A percentile compares a stretch with the other conserved stretches of the same genome.
phyloP scores from a whole-genome alignment of 2,888 invertebrate species.

The Acleris literana region DNA sequence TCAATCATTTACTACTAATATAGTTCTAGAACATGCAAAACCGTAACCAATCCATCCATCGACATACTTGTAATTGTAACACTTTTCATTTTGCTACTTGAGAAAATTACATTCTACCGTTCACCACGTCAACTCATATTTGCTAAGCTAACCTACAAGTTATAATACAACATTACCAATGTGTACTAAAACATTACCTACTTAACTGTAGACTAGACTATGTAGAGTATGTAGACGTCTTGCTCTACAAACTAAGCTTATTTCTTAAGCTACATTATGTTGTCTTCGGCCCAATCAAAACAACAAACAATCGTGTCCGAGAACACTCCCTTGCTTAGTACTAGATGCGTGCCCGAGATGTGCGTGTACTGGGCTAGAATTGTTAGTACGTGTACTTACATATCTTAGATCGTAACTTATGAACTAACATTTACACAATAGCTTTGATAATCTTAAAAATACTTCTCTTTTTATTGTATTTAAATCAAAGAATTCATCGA shows the following conservation, averaged over 20 bases:
- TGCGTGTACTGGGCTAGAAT: constrained; percentile 16
- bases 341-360: constrained; percentile 16
- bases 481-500: too few species aligned
- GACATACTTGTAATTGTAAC: too few species aligned
- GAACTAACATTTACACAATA: constrained; percentile 5
- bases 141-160: too few species aligned
- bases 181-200: too few species aligned
- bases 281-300: constrained; percentile 3
- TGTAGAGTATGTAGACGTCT: not conserved
- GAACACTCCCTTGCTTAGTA: constrained; percentile 7
- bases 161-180: too few species aligned
- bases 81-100: too few species aligned
- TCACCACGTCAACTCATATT: too few species aligned
- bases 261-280: constrained; percentile 10
- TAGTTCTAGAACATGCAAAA: too few species aligned
- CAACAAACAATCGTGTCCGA: constrained; percentile 13
- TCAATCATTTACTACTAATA: too few species aligned
- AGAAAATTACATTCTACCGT: too few species aligned
- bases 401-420: constrained; percentile 4
- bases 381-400: constrained; percentile 6
- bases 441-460: not conserved
- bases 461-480: too few species aligned
- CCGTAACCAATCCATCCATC: too few species aligned
- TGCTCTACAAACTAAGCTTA: not conserved
- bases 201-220: not conserved